A percentile compares a stretch with the other conserved stretches of the same genome.
Conservation (phyloP, 2,113 vertebrate species). For the Delphinus delphis region DNA sequence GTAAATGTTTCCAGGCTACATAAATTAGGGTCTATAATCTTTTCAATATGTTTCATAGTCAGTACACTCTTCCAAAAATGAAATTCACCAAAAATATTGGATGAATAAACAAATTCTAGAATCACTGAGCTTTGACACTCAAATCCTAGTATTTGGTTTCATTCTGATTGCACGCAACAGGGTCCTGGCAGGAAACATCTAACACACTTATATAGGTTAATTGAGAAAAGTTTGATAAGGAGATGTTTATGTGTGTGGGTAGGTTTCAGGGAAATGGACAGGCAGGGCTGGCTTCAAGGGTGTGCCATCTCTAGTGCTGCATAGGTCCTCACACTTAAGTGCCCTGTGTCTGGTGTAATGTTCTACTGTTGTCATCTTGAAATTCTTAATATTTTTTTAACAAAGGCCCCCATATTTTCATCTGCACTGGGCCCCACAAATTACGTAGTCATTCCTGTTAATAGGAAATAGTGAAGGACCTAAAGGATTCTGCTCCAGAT, state of each 20-base stretch:
- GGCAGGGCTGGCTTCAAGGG: fast-evolving
- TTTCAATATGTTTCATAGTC: background rate
- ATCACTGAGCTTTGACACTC: background rate
- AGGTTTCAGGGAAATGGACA: background rate
- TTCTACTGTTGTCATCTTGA: background rate
- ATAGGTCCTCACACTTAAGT: background rate
- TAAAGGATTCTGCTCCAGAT: background rate
- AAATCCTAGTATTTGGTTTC: background rate
- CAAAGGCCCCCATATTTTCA: background rate
- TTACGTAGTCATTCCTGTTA: background rate
- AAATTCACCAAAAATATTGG: background rate
- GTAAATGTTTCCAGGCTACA: background rate
- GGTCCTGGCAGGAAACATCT: background rate
- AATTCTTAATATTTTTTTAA: background rate
- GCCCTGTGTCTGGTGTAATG: background rate
- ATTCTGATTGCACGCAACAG: background rate
- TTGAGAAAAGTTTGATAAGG: background rate
- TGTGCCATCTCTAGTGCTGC: background rate
- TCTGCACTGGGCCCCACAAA: background rate
- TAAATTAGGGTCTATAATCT: background rate
- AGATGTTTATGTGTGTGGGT: background rate
- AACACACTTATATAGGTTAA: background rate
- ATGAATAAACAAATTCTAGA: background rate
- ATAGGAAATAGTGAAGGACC: background rate
- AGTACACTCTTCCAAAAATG: background rate